Percentiles rank a stretch among this genome's conserved stretches.
These are phyloP conservation scores for Phrynocephalus forsythii DNA, from an alignment of 2,797 vertebrate genomes.

Conservation along the genomic window DNA sequence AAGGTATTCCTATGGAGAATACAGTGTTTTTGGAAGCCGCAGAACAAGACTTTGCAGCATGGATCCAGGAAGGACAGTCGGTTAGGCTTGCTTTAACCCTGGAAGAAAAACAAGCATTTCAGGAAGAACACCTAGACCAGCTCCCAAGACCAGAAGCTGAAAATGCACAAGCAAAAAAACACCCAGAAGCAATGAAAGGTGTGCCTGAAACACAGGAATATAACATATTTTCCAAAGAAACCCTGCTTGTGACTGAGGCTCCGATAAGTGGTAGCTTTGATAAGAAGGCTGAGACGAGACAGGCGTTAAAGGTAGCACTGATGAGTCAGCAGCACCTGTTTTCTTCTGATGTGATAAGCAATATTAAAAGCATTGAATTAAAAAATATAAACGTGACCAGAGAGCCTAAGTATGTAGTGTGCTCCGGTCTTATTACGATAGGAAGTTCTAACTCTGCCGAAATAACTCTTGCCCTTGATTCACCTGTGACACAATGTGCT, in stretches of 20 bases:
- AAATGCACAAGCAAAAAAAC: slow-evolving; percentile 66
- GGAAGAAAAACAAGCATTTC: slow-evolving; percentile 84
- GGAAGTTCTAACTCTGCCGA: slow-evolving; percentile 80
- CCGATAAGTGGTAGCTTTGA: slow-evolving; percentile 80
- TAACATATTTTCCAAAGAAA: slow-evolving; percentile 83
- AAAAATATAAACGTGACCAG: slow-evolving; percentile 82
- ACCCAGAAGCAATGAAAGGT: slow-evolving; percentile 73
- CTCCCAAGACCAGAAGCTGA: slow-evolving; percentile 75
- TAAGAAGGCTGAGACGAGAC: slow-evolving; percentile 84
- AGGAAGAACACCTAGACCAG: slow-evolving; percentile 77
- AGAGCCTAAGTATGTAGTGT: slow-evolving; percentile 81
- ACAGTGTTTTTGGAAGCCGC: slow-evolving; percentile 77
- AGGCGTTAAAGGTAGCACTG: slow-evolving; percentile 84
- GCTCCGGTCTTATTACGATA: slow-evolving; percentile 87
- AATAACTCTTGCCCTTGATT: slow-evolving; percentile 83
- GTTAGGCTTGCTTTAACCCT: slow-evolving; percentile 85
- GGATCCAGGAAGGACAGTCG: slow-evolving; percentile 86
- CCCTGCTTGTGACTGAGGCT: slow-evolving; percentile 78
- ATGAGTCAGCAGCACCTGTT: slow-evolving; percentile 83
- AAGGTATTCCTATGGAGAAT: slow-evolving; percentile 82
- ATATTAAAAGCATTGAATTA: slow-evolving; percentile 81
- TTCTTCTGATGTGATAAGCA: slow-evolving; percentile 84
- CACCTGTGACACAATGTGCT: slow-evolving; percentile 64
- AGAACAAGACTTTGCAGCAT: slow-evolving; percentile 85
- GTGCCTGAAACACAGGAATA: slow-evolving; percentile 78